phyloP scores from a whole-genome alignment of 2,888 invertebrate genomes.

The Pandemis heparana region DNA sequence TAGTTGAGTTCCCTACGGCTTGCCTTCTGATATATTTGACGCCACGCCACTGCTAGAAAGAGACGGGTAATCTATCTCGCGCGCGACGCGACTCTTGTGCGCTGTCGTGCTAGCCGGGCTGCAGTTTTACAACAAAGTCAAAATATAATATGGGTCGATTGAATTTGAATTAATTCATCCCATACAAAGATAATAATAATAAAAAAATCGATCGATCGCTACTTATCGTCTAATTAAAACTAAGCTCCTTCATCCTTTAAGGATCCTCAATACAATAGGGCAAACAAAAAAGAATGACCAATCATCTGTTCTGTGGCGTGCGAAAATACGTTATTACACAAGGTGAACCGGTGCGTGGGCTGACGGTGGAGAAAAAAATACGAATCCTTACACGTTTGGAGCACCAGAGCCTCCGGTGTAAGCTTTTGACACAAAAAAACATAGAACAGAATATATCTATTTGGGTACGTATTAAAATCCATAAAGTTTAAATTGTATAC shows the following conservation, averaged over 20 bases:
- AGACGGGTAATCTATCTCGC: too few species aligned
- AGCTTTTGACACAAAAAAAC: neutral
- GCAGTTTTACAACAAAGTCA: too few species aligned
- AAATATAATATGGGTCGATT: neutral
- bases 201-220: constrained; percentile 11
- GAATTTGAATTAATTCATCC: neutral
- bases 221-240: constrained; percentile 26
- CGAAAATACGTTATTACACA: constrained; percentile 76
- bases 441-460: too few species aligned
- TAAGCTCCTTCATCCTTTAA: constrained; percentile 37
- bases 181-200: neutral
- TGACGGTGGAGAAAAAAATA: constrained; percentile 53
- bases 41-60: neutral
- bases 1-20: too few species aligned
- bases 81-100: too few species aligned
- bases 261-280: constrained; percentile 42
- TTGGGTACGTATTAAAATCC: too few species aligned
- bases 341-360: constrained; percentile 71
- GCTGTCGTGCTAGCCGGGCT: too few species aligned
- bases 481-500: too few species aligned
- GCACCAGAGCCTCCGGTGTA: constrained; percentile 44
- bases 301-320: constrained; percentile 64
- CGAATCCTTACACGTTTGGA: constrained; percentile 51
- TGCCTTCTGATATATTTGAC: too few species aligned
- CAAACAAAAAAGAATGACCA: constrained; percentile 55